Evolutionary conservation across 2,797 vertebrate genomes (phyloP), one percentile per base, ranked within the genome.

Genomic region (Yasuhikotakia modesta): DNA sequence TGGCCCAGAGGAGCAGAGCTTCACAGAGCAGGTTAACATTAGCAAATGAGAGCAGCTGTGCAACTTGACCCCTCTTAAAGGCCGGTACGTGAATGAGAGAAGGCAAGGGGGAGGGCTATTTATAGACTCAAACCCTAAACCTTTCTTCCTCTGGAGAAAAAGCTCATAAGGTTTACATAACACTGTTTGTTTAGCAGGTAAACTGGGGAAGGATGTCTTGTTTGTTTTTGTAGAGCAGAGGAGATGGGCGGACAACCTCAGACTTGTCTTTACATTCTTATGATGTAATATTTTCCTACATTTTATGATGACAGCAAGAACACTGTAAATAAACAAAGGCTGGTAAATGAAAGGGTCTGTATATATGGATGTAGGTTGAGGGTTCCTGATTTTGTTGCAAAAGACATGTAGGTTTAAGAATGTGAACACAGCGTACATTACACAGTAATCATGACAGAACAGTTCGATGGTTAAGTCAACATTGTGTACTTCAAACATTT

Each of bases 51-150:
- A 82, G 81, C 85, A 85, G 84, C 85, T 85, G 86, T 84, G 83
- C 73, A 85, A 85, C 80, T 70, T 61, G 75, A 85, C 79, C 73
- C 80, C 60, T 78, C 76, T 81, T 79, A 82, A 84, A 86, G 75
- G 65, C 76, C 70, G 60, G 63, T 65, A 69, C 58, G 76, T 70
- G 70, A 72, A 83, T 39, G 63, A 68, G 69, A 76, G 57, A 69
- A 67, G 71, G 78, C 61, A 73, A 79, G 61, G 80, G 65, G 53
- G 73, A 73, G 73, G 61, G 67, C 76, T 85, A 89, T 88, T 87
- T 88, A 86, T 87, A 91, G 84, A 76, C 77, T 80, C 82, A 81
- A 84, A 65, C 79, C 70, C 80, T 73, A 71, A 70, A 76, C 72
- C 68, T 52, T 71, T 53, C 70, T 57, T 71, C 57, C 70, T 63